Evolutionary conservation across 1,140 invertebrate species (phyloP), one percentile per base, ranked within the genome.

Genomic region (Drosophila murphyi): DNA sequence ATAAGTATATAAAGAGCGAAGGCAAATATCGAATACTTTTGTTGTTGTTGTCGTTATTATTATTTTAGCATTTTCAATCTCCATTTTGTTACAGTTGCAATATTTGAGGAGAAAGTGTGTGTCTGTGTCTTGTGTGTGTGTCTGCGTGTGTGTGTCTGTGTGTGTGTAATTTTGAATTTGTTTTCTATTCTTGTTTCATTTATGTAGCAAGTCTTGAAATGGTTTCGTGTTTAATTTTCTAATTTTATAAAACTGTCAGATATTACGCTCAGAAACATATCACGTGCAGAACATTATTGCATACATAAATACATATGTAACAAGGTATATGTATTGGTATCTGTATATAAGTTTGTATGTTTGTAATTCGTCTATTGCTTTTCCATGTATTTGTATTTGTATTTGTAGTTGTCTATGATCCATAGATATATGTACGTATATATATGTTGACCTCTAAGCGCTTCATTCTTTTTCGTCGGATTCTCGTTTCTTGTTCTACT

Each of bases 11-110:
- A 85, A 89, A 88, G 80, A 87, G 79, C 79, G 72, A 89, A 89
- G 86, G 86, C 86, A 90, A 89, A 89, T 90, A 80, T 89, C 78
- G 86, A 89, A 90, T 89, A 90, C 86, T 89, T 89, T 89, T 86
- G 86, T 90, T 90, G 69, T 80, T 76, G 59, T 79, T 79, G 64
- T 77, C 78, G 48, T 85, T 72, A 52, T 55, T 68, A 76, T 55
- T 78, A 56, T 85, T 39, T 47, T 57, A 29, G 29, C 47, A 34
- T 52, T 80, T 63, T 62, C 51, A 81, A 89, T 73, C 77, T 85
- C 74, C 64, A 56, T 78, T 81, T 71, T 76, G 59, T 80, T 88
- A 65, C 75, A 72, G 51, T 88, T 67, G 71, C 41, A 54, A 61
- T 72, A 51, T 64, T 72, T 39, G 34, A 52, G 69, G 65, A 86